These are phyloP conservation scores for Cirrhinus molitorella DNA, from an alignment of 2,797 vertebrate genomes.

Conservation along the genomic window DNA sequence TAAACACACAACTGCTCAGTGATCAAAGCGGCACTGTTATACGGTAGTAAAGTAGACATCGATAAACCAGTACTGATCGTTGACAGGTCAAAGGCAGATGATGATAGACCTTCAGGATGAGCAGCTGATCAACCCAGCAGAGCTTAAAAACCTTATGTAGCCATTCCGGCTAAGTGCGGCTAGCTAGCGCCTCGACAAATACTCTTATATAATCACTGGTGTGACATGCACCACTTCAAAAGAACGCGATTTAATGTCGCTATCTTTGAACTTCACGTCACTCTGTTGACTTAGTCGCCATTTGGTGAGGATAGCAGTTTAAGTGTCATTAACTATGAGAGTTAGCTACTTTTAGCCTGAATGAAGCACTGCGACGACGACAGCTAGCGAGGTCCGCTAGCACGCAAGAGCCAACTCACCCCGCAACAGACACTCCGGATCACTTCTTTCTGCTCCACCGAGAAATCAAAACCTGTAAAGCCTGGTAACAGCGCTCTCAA, in stretches of 20 bases:
- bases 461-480: conserved; percentile 8
- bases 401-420: conserved; percentile 73
- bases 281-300: neutral
- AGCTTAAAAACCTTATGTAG: conserved; percentile 28
- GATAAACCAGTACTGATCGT: neutral
- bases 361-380: conserved; percentile 43
- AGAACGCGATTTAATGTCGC: conserved; percentile 27
- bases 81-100: neutral
- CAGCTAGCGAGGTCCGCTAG: conserved; percentile 68
- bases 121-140: neutral
- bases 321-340: conserved; percentile 60
- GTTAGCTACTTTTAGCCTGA: conserved; percentile 64
- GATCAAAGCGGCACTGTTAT: conserved; percentile 32
- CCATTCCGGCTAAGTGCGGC: conserved; percentile 19
- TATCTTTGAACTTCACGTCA: neutral
- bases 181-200: conserved; percentile 36
- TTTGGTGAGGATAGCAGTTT: conserved; percentile 12
- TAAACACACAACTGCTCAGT: conserved; percentile 30
- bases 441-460: conserved; percentile 27
- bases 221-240: conserved; percentile 61
- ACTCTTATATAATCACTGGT: conserved; percentile 36
- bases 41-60: neutral
- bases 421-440: conserved; percentile 71
- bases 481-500: neutral
- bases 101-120: conserved; percentile 1